phyloP scores from a whole-genome alignment of 2,797 vertebrate genomes.

The Psittacula derbiana region DNA sequence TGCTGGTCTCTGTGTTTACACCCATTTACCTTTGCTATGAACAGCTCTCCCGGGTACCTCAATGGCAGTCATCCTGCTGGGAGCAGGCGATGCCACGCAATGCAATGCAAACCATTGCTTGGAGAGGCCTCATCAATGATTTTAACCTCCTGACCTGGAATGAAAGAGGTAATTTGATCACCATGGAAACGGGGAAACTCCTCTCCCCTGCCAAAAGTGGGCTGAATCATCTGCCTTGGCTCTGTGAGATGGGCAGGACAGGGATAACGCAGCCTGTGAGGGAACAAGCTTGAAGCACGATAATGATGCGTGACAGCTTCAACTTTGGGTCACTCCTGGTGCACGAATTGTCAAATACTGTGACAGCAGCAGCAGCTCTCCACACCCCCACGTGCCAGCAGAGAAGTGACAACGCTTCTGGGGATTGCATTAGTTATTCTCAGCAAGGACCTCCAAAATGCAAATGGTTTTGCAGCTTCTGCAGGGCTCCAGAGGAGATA shows the following conservation, averaged over 20 bases:
- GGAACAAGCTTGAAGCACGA: background rate
- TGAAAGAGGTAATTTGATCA: background rate
- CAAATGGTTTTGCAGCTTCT: background rate
- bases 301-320: background rate
- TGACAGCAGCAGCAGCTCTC: background rate
- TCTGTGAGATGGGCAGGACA: background rate
- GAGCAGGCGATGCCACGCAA: background rate
- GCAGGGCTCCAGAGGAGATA: background rate
- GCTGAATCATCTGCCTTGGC: background rate
- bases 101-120: background rate
- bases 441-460: background rate
- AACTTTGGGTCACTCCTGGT: background rate
- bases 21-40: background rate
- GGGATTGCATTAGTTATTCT: background rate
- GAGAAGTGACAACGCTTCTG: background rate
- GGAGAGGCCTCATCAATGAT: background rate
- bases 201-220: background rate
- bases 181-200: background rate
- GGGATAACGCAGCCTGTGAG: background rate
- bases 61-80: background rate
- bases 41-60: background rate
- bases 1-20: fast-evolving
- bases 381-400: fast-evolving
- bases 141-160: background rate
- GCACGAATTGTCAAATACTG: background rate